Percentiles rank a stretch among this genome's conserved stretches.
phyloP scores from a whole-genome alignment of 2,888 invertebrate genomes.

The Scaeva pyrastri region DNA sequence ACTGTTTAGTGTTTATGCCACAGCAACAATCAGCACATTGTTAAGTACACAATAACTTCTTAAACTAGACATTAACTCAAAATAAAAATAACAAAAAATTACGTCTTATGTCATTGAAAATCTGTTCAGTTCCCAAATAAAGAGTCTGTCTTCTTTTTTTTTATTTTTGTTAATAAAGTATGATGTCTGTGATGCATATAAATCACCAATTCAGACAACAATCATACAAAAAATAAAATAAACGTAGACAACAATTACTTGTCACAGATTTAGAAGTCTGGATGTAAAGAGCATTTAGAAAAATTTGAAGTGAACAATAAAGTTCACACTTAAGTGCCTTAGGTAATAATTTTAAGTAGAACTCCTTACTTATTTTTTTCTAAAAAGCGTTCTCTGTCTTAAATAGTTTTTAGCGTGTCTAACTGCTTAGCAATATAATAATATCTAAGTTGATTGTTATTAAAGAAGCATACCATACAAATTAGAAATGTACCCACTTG shows the following conservation, averaged over 20 bases:
- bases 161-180: slow-evolving; percentile 19
- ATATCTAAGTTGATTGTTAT: slow-evolving; percentile 40
- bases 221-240: slow-evolving; percentile 5
- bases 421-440: not conserved
- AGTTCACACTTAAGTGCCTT: slow-evolving; percentile 50
- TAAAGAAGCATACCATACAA: slow-evolving; percentile 37
- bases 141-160: slow-evolving; percentile 17
- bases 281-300: not conserved
- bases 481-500: not conserved
- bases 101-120: slow-evolving; percentile 21
- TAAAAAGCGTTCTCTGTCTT: not conserved
- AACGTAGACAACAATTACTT: slow-evolving; percentile 20
- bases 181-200: slow-evolving; percentile 2
- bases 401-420: slow-evolving; percentile 12
- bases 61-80: not conserved
- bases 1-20: not conserved
- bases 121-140: slow-evolving; percentile 2
- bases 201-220: slow-evolving; percentile 27
- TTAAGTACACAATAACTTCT: not conserved
- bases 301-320: slow-evolving; percentile 13
- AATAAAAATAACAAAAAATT: not conserved
- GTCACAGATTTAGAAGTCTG: not conserved
- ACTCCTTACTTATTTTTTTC: not conserved
- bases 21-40: not conserved
- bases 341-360: slow-evolving; percentile 30